phyloP scores from a whole-genome alignment of 2,797 vertebrate genomes.

The Oryzias sinensis region DNA sequence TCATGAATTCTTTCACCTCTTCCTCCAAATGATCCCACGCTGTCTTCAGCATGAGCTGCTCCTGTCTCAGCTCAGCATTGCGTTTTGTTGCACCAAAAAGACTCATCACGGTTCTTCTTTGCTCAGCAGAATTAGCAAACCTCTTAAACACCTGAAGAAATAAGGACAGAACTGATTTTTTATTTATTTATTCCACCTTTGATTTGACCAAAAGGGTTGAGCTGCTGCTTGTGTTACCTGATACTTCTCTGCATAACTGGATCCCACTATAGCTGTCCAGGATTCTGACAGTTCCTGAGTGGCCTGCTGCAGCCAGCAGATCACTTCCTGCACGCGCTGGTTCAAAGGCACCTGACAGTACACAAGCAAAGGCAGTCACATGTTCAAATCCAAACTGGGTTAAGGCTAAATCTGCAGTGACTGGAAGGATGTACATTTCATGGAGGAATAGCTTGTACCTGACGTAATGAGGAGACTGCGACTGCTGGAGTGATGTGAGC shows the following conservation, averaged over 20 bases:
- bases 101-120: slow-evolving; percentile 72
- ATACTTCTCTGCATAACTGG: slow-evolving; percentile 75
- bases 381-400: no score
- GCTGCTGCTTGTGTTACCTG: slow-evolving; percentile 69
- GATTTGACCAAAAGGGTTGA: neutral
- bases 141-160: slow-evolving; percentile 70
- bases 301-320: slow-evolving; percentile 77
- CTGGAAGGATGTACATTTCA: neutral
- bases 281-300: slow-evolving; percentile 74
- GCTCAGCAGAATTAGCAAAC: slow-evolving; percentile 74
- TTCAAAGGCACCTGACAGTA: slow-evolving; percentile 50
- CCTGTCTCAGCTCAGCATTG: slow-evolving; percentile 57
- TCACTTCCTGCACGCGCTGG: slow-evolving; percentile 72
- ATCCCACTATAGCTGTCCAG: slow-evolving; percentile 64
- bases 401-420: neutral
- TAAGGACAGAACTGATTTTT: neutral
- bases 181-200: no score
- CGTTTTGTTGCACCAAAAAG: slow-evolving; percentile 67
- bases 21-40: slow-evolving; percentile 74
- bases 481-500: slow-evolving; percentile 59
- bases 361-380: neutral
- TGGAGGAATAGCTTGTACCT: slow-evolving; percentile 45
- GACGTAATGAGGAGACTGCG: slow-evolving; percentile 59
- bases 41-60: slow-evolving; percentile 65
- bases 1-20: slow-evolving; percentile 59